phyloP scores from a whole-genome alignment of 2,888 invertebrate genomes.

The Amphimallon solstitiale region DNA sequence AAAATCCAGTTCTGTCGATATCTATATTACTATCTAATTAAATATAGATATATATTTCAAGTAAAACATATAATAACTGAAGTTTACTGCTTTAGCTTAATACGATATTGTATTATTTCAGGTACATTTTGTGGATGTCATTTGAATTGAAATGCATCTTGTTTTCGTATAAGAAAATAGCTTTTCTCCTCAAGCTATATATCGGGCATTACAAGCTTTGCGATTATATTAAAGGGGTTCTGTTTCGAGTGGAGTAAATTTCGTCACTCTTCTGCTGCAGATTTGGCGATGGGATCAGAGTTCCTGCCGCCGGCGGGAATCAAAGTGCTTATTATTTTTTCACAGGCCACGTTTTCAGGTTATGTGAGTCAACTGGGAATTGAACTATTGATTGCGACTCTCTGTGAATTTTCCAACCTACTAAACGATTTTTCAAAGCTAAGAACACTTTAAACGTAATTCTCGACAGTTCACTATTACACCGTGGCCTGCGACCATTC shows the following conservation, averaged over 20 bases:
- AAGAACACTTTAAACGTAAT: slow-evolving; percentile 15
- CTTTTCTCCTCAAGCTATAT: not conserved
- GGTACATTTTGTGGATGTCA: no score
- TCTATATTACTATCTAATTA: no score
- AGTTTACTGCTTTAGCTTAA: no score
- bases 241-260: not conserved
- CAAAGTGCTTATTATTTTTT: slow-evolving; percentile 46
- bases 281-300: slow-evolving; percentile 6
- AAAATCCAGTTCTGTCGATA: no score
- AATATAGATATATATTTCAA: no score
- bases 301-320: slow-evolving; percentile 40
- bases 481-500: not conserved
- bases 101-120: no score
- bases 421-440: slow-evolving; percentile 24
- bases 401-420: slow-evolving; percentile 29
- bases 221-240: not conserved
- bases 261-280: not conserved
- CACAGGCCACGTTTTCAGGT: slow-evolving; percentile 42
- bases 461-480: slow-evolving; percentile 2
- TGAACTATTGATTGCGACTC: slow-evolving; percentile 42
- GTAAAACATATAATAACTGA: no score
- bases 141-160: no score
- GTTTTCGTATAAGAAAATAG: not conserved
- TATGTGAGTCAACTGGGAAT: slow-evolving; percentile 41
- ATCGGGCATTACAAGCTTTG: slow-evolving; percentile 17